Percentiles rank a stretch among this genome's conserved stretches.
phyloP scores from a whole-genome alignment of 2,888 invertebrate species.

The Malthinus flaveolus region DNA sequence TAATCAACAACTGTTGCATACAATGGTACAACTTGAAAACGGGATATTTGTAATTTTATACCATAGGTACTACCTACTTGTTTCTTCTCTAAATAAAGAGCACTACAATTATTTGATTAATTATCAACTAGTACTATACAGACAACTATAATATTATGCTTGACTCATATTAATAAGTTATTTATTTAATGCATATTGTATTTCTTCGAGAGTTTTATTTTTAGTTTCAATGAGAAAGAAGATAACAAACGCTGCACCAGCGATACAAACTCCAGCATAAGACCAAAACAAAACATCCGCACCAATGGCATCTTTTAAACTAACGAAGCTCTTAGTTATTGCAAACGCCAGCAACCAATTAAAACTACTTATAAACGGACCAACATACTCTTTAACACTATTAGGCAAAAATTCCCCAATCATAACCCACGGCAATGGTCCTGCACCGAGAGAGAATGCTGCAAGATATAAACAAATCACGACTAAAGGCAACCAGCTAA shows the following conservation, averaged over 20 bases:
- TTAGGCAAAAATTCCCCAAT: conserved; percentile 57
- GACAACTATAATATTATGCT: too few relatives aligned
- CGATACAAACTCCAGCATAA: conserved; percentile 55
- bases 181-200: conserved; percentile 52
- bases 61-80: too few relatives aligned
- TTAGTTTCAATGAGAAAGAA: conserved; percentile 61
- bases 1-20: too few relatives aligned
- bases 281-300: conserved; percentile 56
- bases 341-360: conserved; percentile 55
- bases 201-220: conserved; percentile 56
- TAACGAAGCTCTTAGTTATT: conserved; percentile 54
- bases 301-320: conserved; percentile 46
- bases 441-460: conserved; percentile 56
- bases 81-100: too few relatives aligned
- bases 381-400: conserved; percentile 49
- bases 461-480: conserved; percentile 52
- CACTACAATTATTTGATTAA: too few relatives aligned
- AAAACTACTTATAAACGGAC: conserved; percentile 51
- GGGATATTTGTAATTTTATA: too few relatives aligned
- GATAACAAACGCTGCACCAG: conserved; percentile 56
- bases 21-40: too few relatives aligned
- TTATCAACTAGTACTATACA: too few relatives aligned
- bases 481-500: conserved; percentile 51
- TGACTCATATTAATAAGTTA: too few relatives aligned
- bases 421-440: conserved; percentile 58